phyloP scores from a whole-genome alignment of 1,140 invertebrate species.

The Cephus cinctus region DNA sequence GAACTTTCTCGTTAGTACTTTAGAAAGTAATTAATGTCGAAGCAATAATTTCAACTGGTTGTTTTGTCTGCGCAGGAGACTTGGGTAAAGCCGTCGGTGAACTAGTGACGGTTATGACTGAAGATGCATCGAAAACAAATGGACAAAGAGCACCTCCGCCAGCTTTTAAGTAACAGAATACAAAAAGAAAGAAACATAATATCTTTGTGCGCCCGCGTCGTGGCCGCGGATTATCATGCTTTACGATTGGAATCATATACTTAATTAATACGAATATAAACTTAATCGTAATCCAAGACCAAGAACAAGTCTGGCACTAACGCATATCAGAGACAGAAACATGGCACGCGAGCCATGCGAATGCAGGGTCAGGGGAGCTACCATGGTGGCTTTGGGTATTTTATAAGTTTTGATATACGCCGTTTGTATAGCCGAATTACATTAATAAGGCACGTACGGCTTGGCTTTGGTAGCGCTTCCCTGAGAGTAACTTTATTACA shows the following conservation, averaged over 20 bases:
- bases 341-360: conserved; percentile 23
- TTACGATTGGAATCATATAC: conserved; percentile 12
- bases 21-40: neutral
- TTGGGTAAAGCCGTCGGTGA: conserved; percentile 82
- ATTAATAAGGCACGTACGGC: conserved; percentile 35
- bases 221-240: neutral
- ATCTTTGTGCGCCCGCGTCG: neutral
- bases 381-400: conserved; percentile 50
- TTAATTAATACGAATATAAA: conserved; percentile 15
- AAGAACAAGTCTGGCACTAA: conserved; percentile 51
- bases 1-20: neutral
- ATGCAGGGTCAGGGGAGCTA: conserved; percentile 42
- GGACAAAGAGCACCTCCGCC: conserved; percentile 48
- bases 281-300: conserved; percentile 40
- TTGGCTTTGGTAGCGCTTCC: conserved; percentile 40
- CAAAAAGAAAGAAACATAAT: conserved; percentile 7
- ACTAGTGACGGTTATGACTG: conserved; percentile 84
- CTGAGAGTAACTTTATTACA: conserved; percentile 43
- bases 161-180: conserved; percentile 46
- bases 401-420: conserved; percentile 55
- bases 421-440: conserved; percentile 45
- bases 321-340: conserved; percentile 46
- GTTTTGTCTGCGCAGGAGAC: conserved; percentile 61
- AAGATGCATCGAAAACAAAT: conserved; percentile 60
- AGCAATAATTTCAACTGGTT: neutral